Conservation (phyloP, 2,888 invertebrate genomes). For the Prosapia bicincta region DNA sequence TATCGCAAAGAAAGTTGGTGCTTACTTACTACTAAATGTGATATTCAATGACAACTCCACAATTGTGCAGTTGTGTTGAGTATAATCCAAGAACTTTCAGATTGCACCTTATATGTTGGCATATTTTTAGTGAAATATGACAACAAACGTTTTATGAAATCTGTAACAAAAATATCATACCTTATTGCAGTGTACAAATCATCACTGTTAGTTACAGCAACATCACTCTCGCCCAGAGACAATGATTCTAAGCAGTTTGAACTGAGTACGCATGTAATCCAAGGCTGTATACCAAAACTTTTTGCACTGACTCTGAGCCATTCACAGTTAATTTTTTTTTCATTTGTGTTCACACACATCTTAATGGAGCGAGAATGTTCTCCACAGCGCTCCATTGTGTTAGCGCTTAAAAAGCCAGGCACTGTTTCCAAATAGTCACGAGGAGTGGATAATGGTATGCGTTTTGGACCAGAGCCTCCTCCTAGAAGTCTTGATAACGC, state of each 20-base stretch:
- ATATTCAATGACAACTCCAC: too few species aligned
- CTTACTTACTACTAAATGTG: too few species aligned
- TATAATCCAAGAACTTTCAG: too few species aligned
- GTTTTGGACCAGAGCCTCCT: not conserved
- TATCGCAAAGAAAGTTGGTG: too few species aligned
- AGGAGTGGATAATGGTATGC: constrained; percentile 1
- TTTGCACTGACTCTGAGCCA: constrained; percentile 71
- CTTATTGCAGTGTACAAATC: constrained; percentile 65
- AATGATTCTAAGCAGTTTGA: constrained; percentile 68
- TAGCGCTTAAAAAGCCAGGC: constrained; percentile 22
- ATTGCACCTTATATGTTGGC: too few species aligned
- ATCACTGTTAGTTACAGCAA: constrained; percentile 68
- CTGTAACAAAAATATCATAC: constrained; percentile 50
- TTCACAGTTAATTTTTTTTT: constrained; percentile 68
- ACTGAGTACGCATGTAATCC: constrained; percentile 67
- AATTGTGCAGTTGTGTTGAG: too few species aligned
- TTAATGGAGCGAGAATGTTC: constrained; percentile 21
- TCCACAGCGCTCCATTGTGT: constrained; percentile 15
- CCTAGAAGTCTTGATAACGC: not conserved
- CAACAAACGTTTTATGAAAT: too few species aligned
- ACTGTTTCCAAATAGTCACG: constrained; percentile 19
- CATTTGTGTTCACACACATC: constrained; percentile 20
- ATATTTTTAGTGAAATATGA: too few species aligned
- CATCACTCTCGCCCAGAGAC: constrained; percentile 60
- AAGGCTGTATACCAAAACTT: constrained; percentile 73